Conservation (phyloP, 2,888 invertebrate species). For the Acanthosoma haemorrhoidale region DNA sequence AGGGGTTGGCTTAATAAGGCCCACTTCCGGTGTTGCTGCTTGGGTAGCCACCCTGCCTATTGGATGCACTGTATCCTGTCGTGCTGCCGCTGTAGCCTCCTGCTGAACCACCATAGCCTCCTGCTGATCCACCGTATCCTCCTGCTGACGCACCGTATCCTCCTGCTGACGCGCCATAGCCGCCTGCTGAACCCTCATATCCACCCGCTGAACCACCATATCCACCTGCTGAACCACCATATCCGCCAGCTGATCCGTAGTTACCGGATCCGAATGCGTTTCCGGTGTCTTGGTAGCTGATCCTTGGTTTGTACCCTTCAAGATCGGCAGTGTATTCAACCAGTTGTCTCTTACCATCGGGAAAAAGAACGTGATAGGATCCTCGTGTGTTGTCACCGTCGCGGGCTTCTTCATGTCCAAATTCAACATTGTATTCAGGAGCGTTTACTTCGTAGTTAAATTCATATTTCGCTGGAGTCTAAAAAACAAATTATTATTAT, state of each 20-base stretch:
- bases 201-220: not conserved
- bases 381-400: slow-evolving; percentile 77
- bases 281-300: slow-evolving; percentile 66
- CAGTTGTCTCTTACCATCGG: slow-evolving; percentile 80
- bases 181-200: slow-evolving; percentile 1
- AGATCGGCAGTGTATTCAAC: slow-evolving; percentile 78
- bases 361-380: slow-evolving; percentile 78
- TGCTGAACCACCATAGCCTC: slow-evolving; percentile 19
- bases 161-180: not conserved
- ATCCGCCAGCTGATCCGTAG: not conserved
- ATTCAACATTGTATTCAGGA: slow-evolving; percentile 69
- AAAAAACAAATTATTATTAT: slow-evolving; percentile 37
- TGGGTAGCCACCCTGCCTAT: slow-evolving; percentile 11
- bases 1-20: slow-evolving; percentile 24
- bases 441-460: slow-evolving; percentile 82
- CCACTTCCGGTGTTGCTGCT: slow-evolving; percentile 9
- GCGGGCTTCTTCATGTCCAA: slow-evolving; percentile 77
- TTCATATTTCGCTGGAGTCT: slow-evolving; percentile 83
- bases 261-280: slow-evolving; percentile 40
- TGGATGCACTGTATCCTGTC: not conserved
- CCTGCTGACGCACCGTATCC: slow-evolving; percentile 59
- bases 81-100: not conserved
- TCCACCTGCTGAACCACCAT: slow-evolving; percentile 10
- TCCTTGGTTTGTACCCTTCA: slow-evolving; percentile 74
- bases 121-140: slow-evolving; percentile 38